Percentiles rank a stretch among this genome's conserved stretches.
Conservation (phyloP, 2,888 invertebrate genomes). For the Bellardia bayeri region DNA sequence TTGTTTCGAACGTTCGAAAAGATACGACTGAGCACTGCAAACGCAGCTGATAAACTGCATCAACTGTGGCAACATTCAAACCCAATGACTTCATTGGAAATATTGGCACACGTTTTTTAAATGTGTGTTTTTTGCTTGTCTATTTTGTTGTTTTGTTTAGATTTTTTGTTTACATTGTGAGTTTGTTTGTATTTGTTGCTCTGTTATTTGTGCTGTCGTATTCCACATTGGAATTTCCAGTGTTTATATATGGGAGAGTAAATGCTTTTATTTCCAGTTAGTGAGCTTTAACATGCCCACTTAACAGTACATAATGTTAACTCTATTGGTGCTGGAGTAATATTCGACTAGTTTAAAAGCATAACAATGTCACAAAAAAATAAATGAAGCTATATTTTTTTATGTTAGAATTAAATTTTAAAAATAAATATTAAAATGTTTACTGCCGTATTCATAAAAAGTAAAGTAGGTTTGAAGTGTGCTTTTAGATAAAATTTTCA, state of each 20-base stretch:
- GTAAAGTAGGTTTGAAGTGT: no score
- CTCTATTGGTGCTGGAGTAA: background rate
- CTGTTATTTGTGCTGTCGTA: slow-evolving; percentile 39
- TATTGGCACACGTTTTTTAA: slow-evolving; percentile 56
- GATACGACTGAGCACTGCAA: slow-evolving; percentile 76
- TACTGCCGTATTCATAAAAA: no score
- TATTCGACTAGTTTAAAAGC: slow-evolving; percentile 57
- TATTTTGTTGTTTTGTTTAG: slow-evolving; percentile 65
- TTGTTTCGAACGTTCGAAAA: slow-evolving; percentile 47
- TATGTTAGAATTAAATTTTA: no score
- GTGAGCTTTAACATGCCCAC: slow-evolving; percentile 15
- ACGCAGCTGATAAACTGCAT: slow-evolving; percentile 73
- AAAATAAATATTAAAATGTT: no score
- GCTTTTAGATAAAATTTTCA: no score
- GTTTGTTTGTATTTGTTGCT: slow-evolving; percentile 16
- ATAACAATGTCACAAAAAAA: no score
- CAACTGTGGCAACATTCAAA: slow-evolving; percentile 70
- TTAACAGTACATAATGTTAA: slow-evolving; percentile 18
- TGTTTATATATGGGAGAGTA: slow-evolving; percentile 8
- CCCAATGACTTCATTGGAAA: slow-evolving; percentile 72
- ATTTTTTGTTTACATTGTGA: slow-evolving; percentile 49
- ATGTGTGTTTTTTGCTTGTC: slow-evolving; percentile 24
- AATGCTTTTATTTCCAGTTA: background rate
- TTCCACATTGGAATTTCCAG: slow-evolving; percentile 37
- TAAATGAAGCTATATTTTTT: no score